phyloP scores from a whole-genome alignment of 2,797 vertebrate species.

The Macrochelys suwanniensis region DNA sequence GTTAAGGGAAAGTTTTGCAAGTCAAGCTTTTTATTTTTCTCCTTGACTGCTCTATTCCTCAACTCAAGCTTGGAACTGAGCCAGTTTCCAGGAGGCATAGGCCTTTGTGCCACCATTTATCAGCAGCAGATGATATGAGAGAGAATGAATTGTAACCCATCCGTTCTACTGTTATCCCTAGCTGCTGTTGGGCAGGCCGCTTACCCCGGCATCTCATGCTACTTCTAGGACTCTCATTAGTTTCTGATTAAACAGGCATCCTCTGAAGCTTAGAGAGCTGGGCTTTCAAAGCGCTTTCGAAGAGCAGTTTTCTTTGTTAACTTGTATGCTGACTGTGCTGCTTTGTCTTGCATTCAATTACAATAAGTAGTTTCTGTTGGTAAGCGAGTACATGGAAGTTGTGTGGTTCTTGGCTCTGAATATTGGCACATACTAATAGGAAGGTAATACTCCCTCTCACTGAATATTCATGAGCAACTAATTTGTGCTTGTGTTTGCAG shows the following conservation, averaged over 20 bases:
- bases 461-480: conserved; percentile 64
- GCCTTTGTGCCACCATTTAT: background rate
- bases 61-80: background rate
- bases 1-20: background rate
- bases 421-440: background rate
- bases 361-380: accelerated
- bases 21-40: accelerated
- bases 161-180: background rate
- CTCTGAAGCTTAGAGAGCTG: accelerated
- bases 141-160: background rate
- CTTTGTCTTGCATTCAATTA: accelerated
- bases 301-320: background rate
- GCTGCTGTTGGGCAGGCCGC: background rate
- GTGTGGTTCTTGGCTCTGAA: conserved; percentile 3
- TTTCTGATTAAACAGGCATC: background rate
- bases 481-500: conserved; percentile 48
- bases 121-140: accelerated
- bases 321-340: background rate
- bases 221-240: accelerated
- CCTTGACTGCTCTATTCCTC: background rate
- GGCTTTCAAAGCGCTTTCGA: background rate
- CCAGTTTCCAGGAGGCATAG: accelerated
- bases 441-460: background rate
- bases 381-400: background rate
- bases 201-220: too few species aligned